Evolutionary conservation across 2,888 invertebrate genomes (phyloP), one percentile per base, ranked within the genome.

Genomic region (Brenthis daphne): DNA sequence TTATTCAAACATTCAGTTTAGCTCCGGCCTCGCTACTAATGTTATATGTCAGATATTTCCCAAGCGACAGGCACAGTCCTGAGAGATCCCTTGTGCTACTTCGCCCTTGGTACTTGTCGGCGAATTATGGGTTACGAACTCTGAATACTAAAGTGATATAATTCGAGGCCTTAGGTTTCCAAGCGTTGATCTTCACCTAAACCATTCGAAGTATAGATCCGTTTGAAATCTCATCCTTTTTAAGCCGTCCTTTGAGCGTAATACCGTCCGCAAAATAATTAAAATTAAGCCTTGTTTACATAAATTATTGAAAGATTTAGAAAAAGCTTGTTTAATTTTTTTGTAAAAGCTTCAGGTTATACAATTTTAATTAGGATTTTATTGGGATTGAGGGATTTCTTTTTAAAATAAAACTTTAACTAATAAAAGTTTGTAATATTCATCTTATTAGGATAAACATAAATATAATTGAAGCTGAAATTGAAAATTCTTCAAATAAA

Each of bases 111-210:
- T 11, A 63, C 53, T 63, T 53, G 63, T 63, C 53, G 63, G 51
- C 53, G 51, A 63, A 63, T 63, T 63, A 63, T 63, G 53, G 63
- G 63, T 53, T 63, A 63, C 63, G 43, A 24, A 63, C 63, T 53
- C 33, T 53, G 63, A 63, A 63, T 63, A 63, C 51, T 63, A 63
- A 63, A 43, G 63, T 20, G 14, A 63, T 63, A 53, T 50, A 53
- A 63, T 33, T 37, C 51, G 51, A 63, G 51, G 53, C 63, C 43
- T 63, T 33, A 63, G 63, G 63, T 53, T 63, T 53, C 14, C 63
- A 51, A 63, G 63, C 53, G 63, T 53, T 63, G 33, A 63, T 63
- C 63, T 53, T 60, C 50, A 53, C 53, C 20, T 37, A 63, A 53
- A 53, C 53, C 50, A 29, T 50, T 29, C 50, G 48, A 33, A 60